These are phyloP conservation scores for Podargus strigoides DNA, from an alignment of 2,797 vertebrate genomes.

Conservation along the genomic window DNA sequence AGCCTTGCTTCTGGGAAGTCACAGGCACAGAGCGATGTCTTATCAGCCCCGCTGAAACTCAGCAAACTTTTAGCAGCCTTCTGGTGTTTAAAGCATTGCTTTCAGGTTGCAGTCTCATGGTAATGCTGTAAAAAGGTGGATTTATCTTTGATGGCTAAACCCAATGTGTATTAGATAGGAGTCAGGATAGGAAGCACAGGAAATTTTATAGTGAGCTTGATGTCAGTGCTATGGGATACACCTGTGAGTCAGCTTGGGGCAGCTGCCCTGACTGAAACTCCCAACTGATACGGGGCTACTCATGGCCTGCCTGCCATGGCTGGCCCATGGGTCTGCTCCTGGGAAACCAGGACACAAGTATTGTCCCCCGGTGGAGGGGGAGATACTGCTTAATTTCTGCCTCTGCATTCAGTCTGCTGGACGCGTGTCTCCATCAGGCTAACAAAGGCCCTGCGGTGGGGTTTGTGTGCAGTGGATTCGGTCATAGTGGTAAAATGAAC, in stretches of 20 bases:
- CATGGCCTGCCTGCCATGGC: too few species aligned
- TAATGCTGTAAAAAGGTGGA: background rate
- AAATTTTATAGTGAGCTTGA: too few species aligned
- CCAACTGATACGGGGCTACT: too few species aligned
- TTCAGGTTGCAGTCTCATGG: background rate
- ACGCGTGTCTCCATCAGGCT: background rate
- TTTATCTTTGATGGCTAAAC: background rate
- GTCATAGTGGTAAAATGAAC: background rate
- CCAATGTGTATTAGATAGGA: background rate
- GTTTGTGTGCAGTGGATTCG: background rate
- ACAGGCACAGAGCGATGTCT: background rate
- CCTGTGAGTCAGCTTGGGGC: too few species aligned
- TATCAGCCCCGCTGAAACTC: background rate
- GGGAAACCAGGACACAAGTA: too few species aligned
- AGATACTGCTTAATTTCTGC: background rate
- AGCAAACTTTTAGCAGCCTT: background rate
- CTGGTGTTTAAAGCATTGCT: background rate
- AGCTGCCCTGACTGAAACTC: too few species aligned
- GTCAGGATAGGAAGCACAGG: background rate
- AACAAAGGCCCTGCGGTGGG: background rate
- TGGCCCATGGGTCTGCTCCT: too few species aligned
- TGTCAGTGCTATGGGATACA: too few species aligned
- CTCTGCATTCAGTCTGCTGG: background rate
- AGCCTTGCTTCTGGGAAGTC: conserved; percentile 1
- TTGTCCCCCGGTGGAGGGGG: too few species aligned